Percentiles rank a stretch among this genome's conserved stretches.
phyloP scores from a whole-genome alignment of 2,888 invertebrate genomes.

The Pyralis farinalis region DNA sequence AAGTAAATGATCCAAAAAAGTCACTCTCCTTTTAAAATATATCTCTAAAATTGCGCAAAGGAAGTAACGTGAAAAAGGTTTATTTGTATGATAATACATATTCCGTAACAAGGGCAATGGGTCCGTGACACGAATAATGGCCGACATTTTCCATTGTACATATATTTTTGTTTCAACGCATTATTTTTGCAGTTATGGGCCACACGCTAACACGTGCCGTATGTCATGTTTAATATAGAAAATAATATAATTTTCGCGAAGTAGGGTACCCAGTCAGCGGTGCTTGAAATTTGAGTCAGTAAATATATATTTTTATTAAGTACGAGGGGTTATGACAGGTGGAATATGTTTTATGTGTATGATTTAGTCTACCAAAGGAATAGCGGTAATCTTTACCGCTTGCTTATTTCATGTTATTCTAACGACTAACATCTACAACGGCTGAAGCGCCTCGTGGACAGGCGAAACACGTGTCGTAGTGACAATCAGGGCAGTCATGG shows the following conservation, averaged over 20 bases:
- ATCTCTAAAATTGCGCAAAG: background rate
- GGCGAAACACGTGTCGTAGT: too few species aligned
- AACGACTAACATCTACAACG: too few species aligned
- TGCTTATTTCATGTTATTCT: too few species aligned
- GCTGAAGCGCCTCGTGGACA: too few species aligned
- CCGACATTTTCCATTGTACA: slow-evolving; percentile 2
- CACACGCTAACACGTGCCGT: slow-evolving; percentile 2
- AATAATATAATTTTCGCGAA: background rate
- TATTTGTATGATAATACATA: background rate
- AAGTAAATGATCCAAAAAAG: too few species aligned
- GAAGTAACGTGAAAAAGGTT: background rate
- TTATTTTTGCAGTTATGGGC: slow-evolving; percentile 11
- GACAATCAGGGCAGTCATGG: too few species aligned
- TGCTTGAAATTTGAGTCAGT: background rate
- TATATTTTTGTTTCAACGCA: slow-evolving; percentile 9
- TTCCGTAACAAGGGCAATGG: slow-evolving; percentile 6
- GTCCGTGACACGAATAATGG: slow-evolving; percentile 7
- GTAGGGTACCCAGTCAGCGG: background rate
- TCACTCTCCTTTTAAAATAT: background rate
- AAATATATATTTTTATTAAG: background rate
- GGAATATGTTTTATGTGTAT: too few species aligned
- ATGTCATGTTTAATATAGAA: slow-evolving; percentile 6
- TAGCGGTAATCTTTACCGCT: too few species aligned
- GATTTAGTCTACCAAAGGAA: too few species aligned
- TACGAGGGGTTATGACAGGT: background rate